Base-by-base conservation (phyloP, 1,140 invertebrate genomes). In the Ips nitidus region DNA sequence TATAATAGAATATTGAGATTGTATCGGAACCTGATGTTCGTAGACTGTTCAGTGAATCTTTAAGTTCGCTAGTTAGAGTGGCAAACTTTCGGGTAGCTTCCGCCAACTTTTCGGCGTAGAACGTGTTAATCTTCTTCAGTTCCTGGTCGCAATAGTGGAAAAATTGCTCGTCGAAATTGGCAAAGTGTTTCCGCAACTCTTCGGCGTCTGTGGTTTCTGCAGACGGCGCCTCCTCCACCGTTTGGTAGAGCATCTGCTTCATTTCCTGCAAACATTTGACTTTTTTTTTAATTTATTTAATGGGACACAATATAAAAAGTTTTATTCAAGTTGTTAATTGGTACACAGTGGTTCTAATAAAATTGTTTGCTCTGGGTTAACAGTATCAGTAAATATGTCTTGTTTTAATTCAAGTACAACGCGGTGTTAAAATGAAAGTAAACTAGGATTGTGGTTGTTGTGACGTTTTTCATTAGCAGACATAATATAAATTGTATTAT, bases 51-150 rank as follows among this genome's bases (percentile, higher is more conserved):
- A 82, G 59, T 3, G 84, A 82, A 65, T 85, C 83, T 55, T 86
- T 84, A 8, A 95, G 77, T 75, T 95, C 93, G 64, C 85, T 89
- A 66, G 89, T 87, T 7, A 95, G 80, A 40, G 84, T 90, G 8
- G 89, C 88, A 82, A 88, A 94, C 79, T 93, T 94, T 52, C 93
- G 82, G 4, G 87, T 92, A 0, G 93, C 93, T 81, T 95, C 93
- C 1, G 93, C 92, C 74, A 95, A 82, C 80, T 95, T 95, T 83
- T 95, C 93, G 87, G 91, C 89, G 79, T 91, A 95, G 78, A 95
- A 95, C 7, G 90, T 93, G 80, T 94, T 94, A 69, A 95, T 94
- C 82, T 94, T 95, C 56, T 88, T 85, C 53, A 94, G 81, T 82
- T 95, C 93, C 76, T 91, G 91, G 77, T 94, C 92, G 81, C 91